Conservation (phyloP, 2,113 vertebrate genomes). For the Lanius ludovicianus region DNA sequence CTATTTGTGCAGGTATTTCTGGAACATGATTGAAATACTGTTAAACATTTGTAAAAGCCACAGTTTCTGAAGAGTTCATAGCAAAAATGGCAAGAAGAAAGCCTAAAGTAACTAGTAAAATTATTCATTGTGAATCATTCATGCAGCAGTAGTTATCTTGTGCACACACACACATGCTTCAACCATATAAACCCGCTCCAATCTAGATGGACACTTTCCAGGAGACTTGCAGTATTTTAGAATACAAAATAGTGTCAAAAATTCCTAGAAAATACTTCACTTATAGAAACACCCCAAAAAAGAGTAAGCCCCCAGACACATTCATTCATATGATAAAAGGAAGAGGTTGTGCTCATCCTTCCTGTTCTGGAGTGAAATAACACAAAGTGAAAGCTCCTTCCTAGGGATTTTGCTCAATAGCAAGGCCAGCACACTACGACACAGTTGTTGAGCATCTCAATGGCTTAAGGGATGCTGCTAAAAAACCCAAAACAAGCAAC, state of each 20-base stretch:
- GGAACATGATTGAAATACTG: neutral
- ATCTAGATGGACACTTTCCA: neutral
- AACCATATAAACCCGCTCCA: neutral
- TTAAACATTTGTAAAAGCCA: neutral
- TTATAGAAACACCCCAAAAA: neutral
- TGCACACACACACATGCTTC: neutral
- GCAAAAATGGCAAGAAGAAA: neutral
- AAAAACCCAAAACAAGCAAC: neutral
- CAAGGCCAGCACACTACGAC: neutral
- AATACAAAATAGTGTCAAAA: neutral
- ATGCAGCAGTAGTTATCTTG: neutral
- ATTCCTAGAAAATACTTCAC: neutral
- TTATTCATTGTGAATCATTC: neutral
- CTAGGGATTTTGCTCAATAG: neutral
- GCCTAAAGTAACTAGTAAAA: constrained; percentile 1
- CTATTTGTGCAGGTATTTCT: neutral
- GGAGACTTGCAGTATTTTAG: neutral
- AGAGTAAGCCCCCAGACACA: neutral
- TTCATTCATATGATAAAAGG: neutral
- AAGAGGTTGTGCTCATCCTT: neutral
- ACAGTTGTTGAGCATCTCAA: neutral
- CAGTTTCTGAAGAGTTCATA: neutral
- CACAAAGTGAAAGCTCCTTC: neutral
- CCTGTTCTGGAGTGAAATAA: neutral
- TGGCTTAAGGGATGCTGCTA: neutral